Conservation (phyloP, 92 coral and sea anemone species). For the Chrysogorgia sp. region DNA sequence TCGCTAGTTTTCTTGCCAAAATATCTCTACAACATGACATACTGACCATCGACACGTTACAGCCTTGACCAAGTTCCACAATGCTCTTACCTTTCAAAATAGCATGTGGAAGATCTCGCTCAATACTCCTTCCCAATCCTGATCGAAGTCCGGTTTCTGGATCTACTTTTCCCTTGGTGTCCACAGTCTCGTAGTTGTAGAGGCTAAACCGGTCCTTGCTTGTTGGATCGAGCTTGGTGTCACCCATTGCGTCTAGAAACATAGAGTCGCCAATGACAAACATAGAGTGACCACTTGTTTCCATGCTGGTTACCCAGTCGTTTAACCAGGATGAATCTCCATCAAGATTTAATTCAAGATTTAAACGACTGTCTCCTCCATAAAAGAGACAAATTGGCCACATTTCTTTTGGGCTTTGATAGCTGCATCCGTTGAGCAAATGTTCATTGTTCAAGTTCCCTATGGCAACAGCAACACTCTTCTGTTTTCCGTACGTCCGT, state of each 20-base stretch:
- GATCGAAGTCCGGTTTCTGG: constrained; percentile 10
- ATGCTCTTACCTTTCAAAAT: neutral
- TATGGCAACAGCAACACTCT: constrained; percentile 33
- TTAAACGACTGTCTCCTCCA: no score
- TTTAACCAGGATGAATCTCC: constrained; percentile 22
- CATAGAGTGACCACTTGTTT: constrained; percentile 26
- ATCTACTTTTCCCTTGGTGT: constrained; percentile 20
- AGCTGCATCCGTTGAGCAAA: no score
- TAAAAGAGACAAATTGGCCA: no score
- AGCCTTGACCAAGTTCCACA: no score
- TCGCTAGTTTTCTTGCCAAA: no score
- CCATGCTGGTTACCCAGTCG: constrained; percentile 29
- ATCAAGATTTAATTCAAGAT: neutral
- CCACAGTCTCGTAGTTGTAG: constrained; percentile 26
- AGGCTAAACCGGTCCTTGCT: no score
- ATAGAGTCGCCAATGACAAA: constrained; percentile 14
- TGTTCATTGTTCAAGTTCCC: no score
- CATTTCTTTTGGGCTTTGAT: no score
- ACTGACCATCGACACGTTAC: no score
- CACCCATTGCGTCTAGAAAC: constrained; percentile 31
- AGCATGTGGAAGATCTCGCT: constrained; percentile 6
- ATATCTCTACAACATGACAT: no score
- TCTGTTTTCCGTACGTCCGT: no score
- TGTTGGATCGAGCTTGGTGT: constrained; percentile 13
- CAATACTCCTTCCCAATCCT: constrained; percentile 10